phyloP scores from a whole-genome alignment of 2,113 vertebrate genomes.

The Pseudorasbora parva region DNA sequence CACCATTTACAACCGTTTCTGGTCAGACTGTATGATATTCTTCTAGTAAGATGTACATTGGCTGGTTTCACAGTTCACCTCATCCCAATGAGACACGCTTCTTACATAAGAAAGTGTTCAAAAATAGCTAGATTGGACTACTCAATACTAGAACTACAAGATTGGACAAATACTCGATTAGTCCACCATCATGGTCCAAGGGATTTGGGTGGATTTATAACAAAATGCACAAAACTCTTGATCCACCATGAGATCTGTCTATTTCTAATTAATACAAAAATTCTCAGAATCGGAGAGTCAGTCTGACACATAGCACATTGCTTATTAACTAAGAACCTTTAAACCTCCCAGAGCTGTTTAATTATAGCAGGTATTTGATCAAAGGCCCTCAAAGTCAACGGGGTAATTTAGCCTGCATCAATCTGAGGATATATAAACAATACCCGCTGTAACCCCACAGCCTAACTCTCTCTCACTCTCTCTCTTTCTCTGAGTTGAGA shows the following conservation, averaged over 20 bases:
- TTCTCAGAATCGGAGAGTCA: slow-evolving; percentile 10
- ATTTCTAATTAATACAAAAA: slow-evolving; percentile 1
- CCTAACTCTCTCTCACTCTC: neutral
- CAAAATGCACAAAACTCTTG: neutral
- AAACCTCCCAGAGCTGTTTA: slow-evolving; percentile 34
- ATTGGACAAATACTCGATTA: neutral
- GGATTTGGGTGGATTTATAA: neutral
- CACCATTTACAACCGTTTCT: neutral
- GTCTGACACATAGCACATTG: neutral
- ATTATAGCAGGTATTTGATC: slow-evolving; percentile 41
- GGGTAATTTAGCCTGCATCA: slow-evolving; percentile 10
- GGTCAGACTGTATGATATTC: neutral
- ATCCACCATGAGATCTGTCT: neutral
- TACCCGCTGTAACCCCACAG: neutral
- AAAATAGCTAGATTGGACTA: neutral
- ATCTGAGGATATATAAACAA: neutral
- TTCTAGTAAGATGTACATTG: neutral
- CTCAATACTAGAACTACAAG: no score
- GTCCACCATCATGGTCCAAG: neutral
- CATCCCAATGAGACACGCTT: neutral
- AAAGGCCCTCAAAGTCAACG: slow-evolving; percentile 18
- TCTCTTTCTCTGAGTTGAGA: neutral
- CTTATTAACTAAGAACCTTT: slow-evolving; percentile 37
- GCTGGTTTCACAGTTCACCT: neutral
- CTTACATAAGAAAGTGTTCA: neutral